Percentiles rank a stretch among this genome's conserved stretches.
These are phyloP conservation scores for Allacma fusca DNA, from an alignment of 2,888 invertebrate species.

Conservation along the genomic window DNA sequence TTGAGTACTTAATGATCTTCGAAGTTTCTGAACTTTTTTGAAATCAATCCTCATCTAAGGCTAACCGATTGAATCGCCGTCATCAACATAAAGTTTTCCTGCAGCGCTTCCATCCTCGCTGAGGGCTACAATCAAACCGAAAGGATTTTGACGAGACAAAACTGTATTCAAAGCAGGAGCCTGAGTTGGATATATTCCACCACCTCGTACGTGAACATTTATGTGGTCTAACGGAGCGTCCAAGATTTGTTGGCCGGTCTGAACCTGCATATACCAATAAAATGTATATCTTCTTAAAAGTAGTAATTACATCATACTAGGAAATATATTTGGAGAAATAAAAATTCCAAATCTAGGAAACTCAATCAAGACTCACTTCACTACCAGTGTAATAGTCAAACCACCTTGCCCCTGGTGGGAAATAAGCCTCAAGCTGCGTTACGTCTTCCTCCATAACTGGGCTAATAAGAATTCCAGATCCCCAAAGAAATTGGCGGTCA, in stretches of 20 bases:
- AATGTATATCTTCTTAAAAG: no score
- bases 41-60: no score
- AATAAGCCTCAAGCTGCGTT: conserved; percentile 62
- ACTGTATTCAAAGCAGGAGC: conserved; percentile 60
- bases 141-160: conserved; percentile 61
- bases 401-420: conserved; percentile 63
- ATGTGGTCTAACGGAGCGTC: conserved; percentile 60
- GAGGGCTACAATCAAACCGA: conserved; percentile 62
- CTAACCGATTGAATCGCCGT: conserved; percentile 62
- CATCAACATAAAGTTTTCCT: conserved; percentile 62
- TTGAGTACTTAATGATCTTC: no score
- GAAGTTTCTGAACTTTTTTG: no score
- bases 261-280: conserved; percentile 22
- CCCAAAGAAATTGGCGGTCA: conserved; percentile 64
- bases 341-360: no score
- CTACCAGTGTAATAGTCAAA: conserved; percentile 62
- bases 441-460: conserved; percentile 72
- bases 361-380: conserved; percentile 49
- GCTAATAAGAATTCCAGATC: conserved; percentile 67
- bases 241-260: conserved; percentile 50
- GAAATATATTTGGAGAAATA: no score
- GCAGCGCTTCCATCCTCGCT: conserved; percentile 56
- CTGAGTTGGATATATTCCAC: conserved; percentile 62
- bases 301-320: no score
- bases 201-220: conserved; percentile 62